Percentiles rank a stretch among this genome's conserved stretches.
phyloP scores from a whole-genome alignment of 2,113 vertebrate genomes.

The Oreochromis spilurus region DNA sequence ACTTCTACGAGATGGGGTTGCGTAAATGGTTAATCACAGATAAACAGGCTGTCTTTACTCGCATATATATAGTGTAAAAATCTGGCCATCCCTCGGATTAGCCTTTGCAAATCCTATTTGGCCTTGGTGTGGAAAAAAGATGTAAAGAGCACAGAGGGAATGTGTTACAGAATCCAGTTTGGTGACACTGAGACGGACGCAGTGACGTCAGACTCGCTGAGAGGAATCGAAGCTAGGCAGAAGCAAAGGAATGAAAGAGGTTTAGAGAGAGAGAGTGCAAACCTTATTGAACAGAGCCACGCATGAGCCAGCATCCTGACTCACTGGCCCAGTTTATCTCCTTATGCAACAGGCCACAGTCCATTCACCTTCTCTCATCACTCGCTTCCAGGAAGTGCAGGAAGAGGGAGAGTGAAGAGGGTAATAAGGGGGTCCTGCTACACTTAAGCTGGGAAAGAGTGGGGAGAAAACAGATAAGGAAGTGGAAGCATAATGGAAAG shows the following conservation, averaged over 20 bases:
- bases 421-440: conserved; percentile 15
- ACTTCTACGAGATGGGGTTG: neutral
- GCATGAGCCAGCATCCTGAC: conserved; percentile 39
- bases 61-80: neutral
- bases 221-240: neutral
- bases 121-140: neutral
- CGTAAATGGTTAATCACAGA: neutral
- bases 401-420: neutral
- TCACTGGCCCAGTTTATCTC: conserved; percentile 48
- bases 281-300: conserved; percentile 24
- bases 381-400: conserved; percentile 30
- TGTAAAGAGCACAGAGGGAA: neutral
- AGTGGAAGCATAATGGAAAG: neutral
- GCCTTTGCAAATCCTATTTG: conserved; percentile 16
- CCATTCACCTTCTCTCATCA: conserved; percentile 41
- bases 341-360: conserved; percentile 47
- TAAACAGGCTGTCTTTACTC: neutral
- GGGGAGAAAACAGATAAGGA: neutral
- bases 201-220: neutral
- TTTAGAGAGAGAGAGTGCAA: neutral
- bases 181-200: neutral
- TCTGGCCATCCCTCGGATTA: neutral
- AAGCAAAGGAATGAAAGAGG: conserved; percentile 1
- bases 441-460: neutral
- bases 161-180: neutral